A percentile compares a stretch with the other conserved stretches of the same genome.
phyloP scores from a whole-genome alignment of 1,140 invertebrate genomes.

The Eupeodes corollae region DNA sequence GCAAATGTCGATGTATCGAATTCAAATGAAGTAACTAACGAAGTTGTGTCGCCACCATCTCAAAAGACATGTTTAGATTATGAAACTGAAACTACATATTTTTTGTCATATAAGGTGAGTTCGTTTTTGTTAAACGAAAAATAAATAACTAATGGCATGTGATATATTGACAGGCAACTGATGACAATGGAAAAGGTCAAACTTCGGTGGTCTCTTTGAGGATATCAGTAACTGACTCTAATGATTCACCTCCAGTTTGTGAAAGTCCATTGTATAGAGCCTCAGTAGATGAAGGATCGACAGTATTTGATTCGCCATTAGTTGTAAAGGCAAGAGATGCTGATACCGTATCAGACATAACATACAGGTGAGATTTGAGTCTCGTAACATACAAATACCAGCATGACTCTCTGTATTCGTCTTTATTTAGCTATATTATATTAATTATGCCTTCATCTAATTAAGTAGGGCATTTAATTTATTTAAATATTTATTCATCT shows the following conservation, averaged over 20 bases:
- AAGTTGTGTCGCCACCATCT: constrained; percentile 1
- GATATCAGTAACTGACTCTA: constrained; percentile 67
- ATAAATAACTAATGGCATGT: neutral
- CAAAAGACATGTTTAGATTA: constrained; percentile 64
- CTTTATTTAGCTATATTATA: no score
- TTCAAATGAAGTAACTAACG: constrained; percentile 8
- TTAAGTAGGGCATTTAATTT: no score
- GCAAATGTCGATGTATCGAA: constrained; percentile 2
- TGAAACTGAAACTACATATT: constrained; percentile 71
- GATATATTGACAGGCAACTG: constrained; percentile 53
- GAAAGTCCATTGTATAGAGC: constrained; percentile 58
- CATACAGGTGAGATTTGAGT: constrained; percentile 41
- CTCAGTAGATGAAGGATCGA: constrained; percentile 71
- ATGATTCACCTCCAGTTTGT: constrained; percentile 78
- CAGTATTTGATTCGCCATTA: constrained; percentile 68
- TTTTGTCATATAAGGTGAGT: constrained; percentile 70
- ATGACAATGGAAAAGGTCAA: constrained; percentile 68
- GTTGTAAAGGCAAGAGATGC: constrained; percentile 61
- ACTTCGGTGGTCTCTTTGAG: constrained; percentile 64
- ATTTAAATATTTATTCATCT: no score
- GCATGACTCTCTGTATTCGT: neutral
- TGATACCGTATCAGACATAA: constrained; percentile 68
- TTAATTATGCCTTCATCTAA: no score
- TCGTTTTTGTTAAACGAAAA: constrained; percentile 6
- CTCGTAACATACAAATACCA: neutral